phyloP scores from a whole-genome alignment of 2,797 vertebrate genomes.

The Heliangelus exortis region DNA sequence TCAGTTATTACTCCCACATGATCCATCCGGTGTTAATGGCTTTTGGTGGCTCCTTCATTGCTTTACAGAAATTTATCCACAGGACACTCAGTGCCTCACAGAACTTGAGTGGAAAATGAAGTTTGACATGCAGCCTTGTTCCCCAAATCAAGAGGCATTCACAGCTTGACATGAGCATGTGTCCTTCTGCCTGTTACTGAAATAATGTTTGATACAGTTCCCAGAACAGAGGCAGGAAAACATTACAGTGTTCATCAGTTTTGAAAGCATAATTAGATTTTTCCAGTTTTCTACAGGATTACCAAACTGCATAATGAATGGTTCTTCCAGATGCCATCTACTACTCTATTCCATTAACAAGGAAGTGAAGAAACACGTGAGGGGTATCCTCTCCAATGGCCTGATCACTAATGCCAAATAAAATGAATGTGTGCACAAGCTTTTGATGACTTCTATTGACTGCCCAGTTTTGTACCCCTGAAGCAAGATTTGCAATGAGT shows the following conservation, averaged over 20 bases:
- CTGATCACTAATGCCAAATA: neutral
- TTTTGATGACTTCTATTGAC: neutral
- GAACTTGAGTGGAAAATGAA: neutral
- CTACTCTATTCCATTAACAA: neutral
- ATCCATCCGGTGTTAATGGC: neutral
- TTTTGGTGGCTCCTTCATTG: neutral
- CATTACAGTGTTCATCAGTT: neutral
- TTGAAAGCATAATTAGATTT: neutral
- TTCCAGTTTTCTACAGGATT: neutral
- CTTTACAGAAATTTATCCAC: neutral
- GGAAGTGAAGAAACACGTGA: neutral
- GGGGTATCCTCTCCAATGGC: neutral
- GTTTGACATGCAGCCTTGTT: neutral
- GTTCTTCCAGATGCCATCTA: neutral
- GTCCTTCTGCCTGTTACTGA: neutral
- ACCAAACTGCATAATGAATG: neutral
- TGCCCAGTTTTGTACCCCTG: neutral
- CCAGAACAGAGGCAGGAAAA: neutral
- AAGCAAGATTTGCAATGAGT: neutral
- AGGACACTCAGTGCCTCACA: neutral
- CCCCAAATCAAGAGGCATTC: neutral
- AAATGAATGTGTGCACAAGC: neutral
- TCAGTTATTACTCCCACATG: neutral
- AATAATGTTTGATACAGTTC: neutral
- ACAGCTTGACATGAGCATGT: neutral